Evolutionary conservation across 2,888 invertebrate species (phyloP), one percentile per base, ranked within the genome.

Genomic region (Microctonus aethiopoides): DNA sequence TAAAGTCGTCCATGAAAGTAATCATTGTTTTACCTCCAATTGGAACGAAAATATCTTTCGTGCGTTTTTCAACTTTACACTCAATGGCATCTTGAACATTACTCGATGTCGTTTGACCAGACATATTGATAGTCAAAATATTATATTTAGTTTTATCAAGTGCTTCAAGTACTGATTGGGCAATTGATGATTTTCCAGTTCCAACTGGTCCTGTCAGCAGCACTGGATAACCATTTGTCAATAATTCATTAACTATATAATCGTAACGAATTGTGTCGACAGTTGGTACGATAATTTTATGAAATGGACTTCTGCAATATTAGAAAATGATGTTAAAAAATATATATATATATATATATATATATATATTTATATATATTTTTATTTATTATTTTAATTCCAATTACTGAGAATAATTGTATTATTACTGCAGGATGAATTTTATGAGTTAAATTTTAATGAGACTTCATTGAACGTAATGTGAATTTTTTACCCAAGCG

Each of bases 1-100:
- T 96, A 79, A 97, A 92, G 84, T 97, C 96, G 84, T 97, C 97
- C 91, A 97, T 91, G 84, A 95, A 96, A 9, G 93, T 91, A 70
- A 96, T 91, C 91, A 97, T 91, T 75, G 89, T 92, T 88, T 95
- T 96, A 82, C 94, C 92, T 75, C 93, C 94, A 26, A 92, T 88
- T 0, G 96, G 96, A 1, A 93, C 92, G 81, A 91, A 96, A 71
- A 93, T 91, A 0, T 93, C 94, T 85, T 96, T 96, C 0, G 95
- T 95, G 63, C 95, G 89, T 87, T 96, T 96, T 86, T 96, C 96
- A 0, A 95, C 89, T n/a, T 94, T 89, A 54, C 67, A 60, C 63
- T 73, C 67, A 34, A 70, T 63, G 13, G 64, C 71, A 72, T 82
- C 84, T 75, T 85, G 85, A 0, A 96, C 91, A 75, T 95, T 94